A percentile compares a stretch with the other conserved stretches of the same genome.
phyloP scores from a whole-genome alignment of 2,797 vertebrate species.

The Melanotaenia nigrans region DNA sequence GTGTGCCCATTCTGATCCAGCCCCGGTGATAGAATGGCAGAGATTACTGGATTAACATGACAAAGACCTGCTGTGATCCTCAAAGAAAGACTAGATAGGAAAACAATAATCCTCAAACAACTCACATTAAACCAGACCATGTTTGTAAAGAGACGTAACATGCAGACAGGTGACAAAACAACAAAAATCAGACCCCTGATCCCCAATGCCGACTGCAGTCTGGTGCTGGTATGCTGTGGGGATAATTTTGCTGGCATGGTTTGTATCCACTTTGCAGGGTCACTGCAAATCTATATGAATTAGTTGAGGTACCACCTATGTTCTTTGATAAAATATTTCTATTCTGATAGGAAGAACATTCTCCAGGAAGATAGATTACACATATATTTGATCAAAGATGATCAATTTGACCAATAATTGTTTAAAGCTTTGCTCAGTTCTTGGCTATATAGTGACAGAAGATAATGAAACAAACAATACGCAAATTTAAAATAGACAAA shows the following conservation, averaged over 20 bases:
- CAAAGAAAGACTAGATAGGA: slow-evolving; percentile 60
- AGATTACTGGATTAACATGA: slow-evolving; percentile 75
- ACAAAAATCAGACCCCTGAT: not conserved
- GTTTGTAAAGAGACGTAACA: slow-evolving; percentile 27
- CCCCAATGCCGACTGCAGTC: not conserved
- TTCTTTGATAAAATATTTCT: not conserved
- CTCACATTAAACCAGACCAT: slow-evolving; percentile 34
- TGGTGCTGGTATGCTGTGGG: not conserved
- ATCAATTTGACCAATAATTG: not conserved
- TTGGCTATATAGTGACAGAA: too few species aligned
- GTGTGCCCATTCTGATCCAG: slow-evolving; percentile 56
- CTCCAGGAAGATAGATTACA: too few species aligned
- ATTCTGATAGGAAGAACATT: not conserved
- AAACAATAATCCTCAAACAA: slow-evolving; percentile 61
- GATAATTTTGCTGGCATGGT: not conserved
- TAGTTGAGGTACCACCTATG: not conserved
- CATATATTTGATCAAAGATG: not conserved
- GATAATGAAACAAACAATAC: too few species aligned
- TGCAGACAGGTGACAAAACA: slow-evolving; percentile 7
- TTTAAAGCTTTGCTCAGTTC: too few species aligned
- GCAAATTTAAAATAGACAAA: too few species aligned
- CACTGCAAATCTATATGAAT: not conserved
- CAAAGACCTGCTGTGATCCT: slow-evolving; percentile 61
- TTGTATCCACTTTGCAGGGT: not conserved
- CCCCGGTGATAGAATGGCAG: slow-evolving; percentile 61